Evolutionary conservation across 2,113 vertebrate genomes (phyloP).

Genomic region (Thryonomys swinderianus): DNA sequence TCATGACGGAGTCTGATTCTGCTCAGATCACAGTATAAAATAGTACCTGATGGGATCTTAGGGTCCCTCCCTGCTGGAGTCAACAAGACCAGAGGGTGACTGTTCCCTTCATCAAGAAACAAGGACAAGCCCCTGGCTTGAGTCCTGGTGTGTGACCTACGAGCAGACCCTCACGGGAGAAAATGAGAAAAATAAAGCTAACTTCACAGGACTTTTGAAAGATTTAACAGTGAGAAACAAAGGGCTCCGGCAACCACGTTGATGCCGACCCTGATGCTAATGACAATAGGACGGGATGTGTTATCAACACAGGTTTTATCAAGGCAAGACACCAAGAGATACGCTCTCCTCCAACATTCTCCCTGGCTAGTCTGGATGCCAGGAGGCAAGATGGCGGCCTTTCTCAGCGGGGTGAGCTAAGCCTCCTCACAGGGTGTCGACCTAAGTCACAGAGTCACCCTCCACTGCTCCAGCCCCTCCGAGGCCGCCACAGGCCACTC

Average conservation of each 20-base stretch:
- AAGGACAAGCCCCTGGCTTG: not conserved
- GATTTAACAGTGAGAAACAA: not conserved
- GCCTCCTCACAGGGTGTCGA: not conserved
- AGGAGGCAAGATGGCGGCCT: no score
- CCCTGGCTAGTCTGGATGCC: not conserved
- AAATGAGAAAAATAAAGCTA: not conserved
- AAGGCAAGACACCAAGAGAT: not conserved
- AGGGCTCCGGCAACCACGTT: not conserved
- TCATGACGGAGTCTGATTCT: not conserved
- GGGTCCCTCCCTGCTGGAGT: not conserved
- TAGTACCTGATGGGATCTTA: not conserved
- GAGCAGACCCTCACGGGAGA: not conserved
- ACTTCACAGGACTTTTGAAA: not conserved
- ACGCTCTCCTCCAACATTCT: not conserved
- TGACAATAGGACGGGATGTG: accelerated
- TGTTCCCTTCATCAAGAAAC: not conserved
- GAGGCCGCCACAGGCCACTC: accelerated
- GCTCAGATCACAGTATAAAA: not conserved
- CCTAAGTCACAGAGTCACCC: not conserved
- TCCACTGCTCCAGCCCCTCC: not conserved
- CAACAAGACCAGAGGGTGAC: not conserved
- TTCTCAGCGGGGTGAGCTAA: not conserved
- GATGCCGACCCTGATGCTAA: no score
- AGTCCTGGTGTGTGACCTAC: not conserved
- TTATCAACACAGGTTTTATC: accelerated